Percentiles rank a stretch among this genome's conserved stretches.
phyloP scores from a whole-genome alignment of 2,113 vertebrate species.

The Heloderma charlesbogerti region DNA sequence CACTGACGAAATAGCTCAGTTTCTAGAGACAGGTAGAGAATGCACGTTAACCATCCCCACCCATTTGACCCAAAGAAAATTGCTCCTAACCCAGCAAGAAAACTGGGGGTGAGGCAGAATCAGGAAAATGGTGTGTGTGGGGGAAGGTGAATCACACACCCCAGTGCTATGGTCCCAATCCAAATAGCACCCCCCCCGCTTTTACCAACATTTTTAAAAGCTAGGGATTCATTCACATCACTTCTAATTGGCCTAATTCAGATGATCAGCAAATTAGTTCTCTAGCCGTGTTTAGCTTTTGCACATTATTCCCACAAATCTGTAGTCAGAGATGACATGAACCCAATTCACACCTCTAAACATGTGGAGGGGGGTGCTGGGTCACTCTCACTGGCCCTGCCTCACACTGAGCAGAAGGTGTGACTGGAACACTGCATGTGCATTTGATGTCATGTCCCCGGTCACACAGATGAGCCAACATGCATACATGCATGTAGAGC shows the following conservation, averaged over 20 bases:
- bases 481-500: neutral
- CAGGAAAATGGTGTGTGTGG: no score
- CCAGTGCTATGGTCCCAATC: neutral
- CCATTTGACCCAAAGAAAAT: neutral
- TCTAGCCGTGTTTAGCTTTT: neutral
- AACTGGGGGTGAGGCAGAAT: no score
- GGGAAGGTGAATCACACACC: no score
- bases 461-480: neutral
- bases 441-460: neutral
- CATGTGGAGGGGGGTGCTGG: neutral
- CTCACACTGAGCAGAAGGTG: neutral
- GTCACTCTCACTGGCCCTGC: neutral
- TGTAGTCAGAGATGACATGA: neutral
- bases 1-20: neutral
- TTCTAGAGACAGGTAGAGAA: neutral
- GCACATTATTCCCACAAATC: neutral
- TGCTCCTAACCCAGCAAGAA: neutral
- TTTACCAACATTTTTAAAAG: neutral
- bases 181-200: neutral
- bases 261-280: neutral
- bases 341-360: neutral
- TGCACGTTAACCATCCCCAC: neutral
- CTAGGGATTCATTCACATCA: neutral
- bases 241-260: neutral
- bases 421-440: no score